Evolutionary conservation across 2,113 vertebrate genomes (phyloP), one percentile per base, ranked within the genome.

Genomic region (Hyperoodon ampullatus): DNA sequence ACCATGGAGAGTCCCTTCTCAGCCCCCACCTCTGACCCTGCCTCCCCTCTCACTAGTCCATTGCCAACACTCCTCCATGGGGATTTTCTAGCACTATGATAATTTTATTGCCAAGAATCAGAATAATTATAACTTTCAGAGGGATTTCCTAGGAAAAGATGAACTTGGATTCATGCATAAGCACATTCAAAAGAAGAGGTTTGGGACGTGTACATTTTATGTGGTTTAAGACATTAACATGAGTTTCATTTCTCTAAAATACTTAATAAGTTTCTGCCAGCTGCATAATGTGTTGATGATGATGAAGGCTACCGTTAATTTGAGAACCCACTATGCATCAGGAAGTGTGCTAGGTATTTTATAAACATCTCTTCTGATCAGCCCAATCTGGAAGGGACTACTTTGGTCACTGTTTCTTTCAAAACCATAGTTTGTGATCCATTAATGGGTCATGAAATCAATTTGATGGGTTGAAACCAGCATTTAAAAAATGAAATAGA

Each of bases 121-220:
- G 89, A 89, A 63, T 95, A 88, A 97, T 94, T 94, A 95, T 90
- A 82, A 95, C 84, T 91, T 83, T 80, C 1, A 0, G 50, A 96
- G 82, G 88, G 75, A 94, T 97, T 95, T 96, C 85, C 94, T 70
- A 58, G 71, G 93, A 88, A 92, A 74, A 87, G 58, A 84, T 88
- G 75, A 83, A 94, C 81, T 95, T 81, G 77, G 55, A 55, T 74
- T 97, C 94, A 71, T 87, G 61, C 28, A 88, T 77, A 86, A 89
- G n/a, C 28, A 61, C 63, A 84, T 47, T 3, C 42, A 30, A 90
- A 93, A 82, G 66, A 66, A 66, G 63, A 53, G 83, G 15, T 84
- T 88, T 94, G 80, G 88, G 77, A 47, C n/a, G 60, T 55, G n/a
- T 23, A 26, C 10, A 5, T 85, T 85, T 93, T 66, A 87, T 82